These are phyloP conservation scores for Xiphias gladius DNA, from an alignment of 2,113 vertebrate species.

Conservation along the genomic window DNA sequence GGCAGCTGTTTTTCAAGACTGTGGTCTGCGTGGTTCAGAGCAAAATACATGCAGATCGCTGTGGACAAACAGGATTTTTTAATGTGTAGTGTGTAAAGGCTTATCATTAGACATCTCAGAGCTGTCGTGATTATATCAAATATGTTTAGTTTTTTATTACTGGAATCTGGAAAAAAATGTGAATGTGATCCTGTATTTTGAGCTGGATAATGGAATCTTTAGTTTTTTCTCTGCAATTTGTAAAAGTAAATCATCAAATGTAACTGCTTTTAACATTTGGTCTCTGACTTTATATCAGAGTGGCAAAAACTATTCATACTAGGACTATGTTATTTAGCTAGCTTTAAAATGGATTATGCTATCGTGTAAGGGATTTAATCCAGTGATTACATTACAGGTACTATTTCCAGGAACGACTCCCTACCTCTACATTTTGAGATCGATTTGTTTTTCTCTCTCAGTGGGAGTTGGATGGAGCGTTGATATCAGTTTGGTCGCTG, in stretches of 20 bases:
- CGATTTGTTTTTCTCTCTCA: no score
- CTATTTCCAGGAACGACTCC: no score
- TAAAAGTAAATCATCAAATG: background rate
- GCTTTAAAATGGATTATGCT: no score
- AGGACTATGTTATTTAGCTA: no score
- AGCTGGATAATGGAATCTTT: background rate
- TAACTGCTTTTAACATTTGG: background rate
- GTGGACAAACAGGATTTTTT: constrained; percentile 4
- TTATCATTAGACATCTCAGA: constrained; percentile 7
- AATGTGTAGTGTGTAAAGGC: background rate
- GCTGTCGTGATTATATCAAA: background rate
- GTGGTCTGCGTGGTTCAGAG: constrained; percentile 28
- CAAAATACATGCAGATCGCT: background rate
- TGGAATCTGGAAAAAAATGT: background rate
- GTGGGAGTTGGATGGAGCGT: no score
- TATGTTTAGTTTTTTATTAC: background rate
- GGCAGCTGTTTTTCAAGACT: constrained; percentile 47
- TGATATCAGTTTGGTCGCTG: no score
- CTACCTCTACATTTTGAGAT: no score
- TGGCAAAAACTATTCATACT: no score
- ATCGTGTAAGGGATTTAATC: no score
- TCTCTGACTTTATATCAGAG: no score
- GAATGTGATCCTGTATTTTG: background rate
- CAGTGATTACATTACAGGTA: no score
- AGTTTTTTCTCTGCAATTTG: constrained; percentile 1